Conservation (phyloP, 2,797 vertebrate species). For the Notoglanidium macrostoma region DNA sequence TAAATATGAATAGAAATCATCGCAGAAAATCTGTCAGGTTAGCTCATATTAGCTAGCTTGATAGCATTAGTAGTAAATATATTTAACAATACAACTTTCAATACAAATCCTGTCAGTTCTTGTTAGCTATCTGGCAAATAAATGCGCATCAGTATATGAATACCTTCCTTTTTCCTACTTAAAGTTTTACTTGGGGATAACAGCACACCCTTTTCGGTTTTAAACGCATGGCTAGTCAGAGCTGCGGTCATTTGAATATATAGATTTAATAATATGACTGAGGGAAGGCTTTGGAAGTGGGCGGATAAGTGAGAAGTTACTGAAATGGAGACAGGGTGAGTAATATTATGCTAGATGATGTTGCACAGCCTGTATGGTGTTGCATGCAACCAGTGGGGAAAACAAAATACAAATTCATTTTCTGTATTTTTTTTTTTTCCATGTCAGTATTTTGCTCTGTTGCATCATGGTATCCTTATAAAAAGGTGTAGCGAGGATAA, state of each 20-base stretch:
- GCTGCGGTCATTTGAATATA: not conserved
- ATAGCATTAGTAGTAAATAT: not conserved
- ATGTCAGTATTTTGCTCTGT: constrained; percentile 22
- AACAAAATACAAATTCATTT: constrained; percentile 5
- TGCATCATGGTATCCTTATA: constrained; percentile 17
- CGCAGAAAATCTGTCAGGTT: not conserved
- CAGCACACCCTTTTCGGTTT: not conserved
- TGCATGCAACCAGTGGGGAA: constrained; percentile 4
- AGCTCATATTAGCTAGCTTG: not conserved
- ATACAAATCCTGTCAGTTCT: not conserved
- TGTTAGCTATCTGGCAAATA: not conserved
- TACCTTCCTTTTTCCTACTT: not conserved
- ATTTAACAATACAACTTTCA: too few relatives aligned
- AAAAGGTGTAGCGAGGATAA: constrained; percentile 19
- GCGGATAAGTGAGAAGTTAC: not conserved
- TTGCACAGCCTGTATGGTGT: not conserved
- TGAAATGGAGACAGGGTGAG: not conserved
- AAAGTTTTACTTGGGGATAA: not conserved
- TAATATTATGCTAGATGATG: not conserved
- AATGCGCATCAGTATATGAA: not conserved
- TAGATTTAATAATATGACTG: not conserved
- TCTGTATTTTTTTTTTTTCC: not conserved
- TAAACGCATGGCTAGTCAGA: not conserved
- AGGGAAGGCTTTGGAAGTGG: not conserved
- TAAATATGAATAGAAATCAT: not conserved